Evolutionary conservation across 2,888 invertebrate genomes (phyloP).

Genomic region (Acrobasis suavella): DNA sequence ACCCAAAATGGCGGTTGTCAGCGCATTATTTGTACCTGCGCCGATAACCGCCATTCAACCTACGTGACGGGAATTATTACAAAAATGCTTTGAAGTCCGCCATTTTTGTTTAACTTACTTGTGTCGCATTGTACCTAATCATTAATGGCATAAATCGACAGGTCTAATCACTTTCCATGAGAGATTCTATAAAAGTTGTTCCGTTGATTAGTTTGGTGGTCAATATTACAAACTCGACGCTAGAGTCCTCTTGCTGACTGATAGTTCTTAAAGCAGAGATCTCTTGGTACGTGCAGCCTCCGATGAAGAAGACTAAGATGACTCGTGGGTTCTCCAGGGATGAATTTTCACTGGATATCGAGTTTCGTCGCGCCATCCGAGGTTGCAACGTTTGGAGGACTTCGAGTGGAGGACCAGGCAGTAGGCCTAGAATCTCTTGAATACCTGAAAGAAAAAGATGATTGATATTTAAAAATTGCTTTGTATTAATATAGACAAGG

Average conservation of each 20-base stretch:
- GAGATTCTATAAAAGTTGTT: constrained; percentile 89
- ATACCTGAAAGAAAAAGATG: constrained; percentile 76
- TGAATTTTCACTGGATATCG: constrained; percentile 83
- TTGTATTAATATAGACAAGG: too few relatives aligned
- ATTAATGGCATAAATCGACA: too few relatives aligned
- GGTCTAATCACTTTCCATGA: constrained; percentile 81
- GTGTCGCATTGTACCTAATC: too few relatives aligned
- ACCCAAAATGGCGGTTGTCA: too few relatives aligned
- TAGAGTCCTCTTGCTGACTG: constrained; percentile 89
- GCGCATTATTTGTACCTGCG: too few relatives aligned
- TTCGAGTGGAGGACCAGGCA: constrained; percentile 91
- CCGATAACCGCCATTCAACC: too few relatives aligned
- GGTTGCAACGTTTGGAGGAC: constrained; percentile 84
- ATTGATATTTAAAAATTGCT: too few relatives aligned
- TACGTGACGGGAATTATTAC: too few relatives aligned
- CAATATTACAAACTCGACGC: constrained; percentile 94
- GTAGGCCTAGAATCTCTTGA: constrained; percentile 90
- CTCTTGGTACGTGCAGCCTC: constrained; percentile 98
- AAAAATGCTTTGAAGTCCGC: too few relatives aligned
- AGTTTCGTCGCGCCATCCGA: constrained; percentile 80
- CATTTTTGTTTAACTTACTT: too few relatives aligned
- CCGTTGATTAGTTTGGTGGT: constrained; percentile 97
- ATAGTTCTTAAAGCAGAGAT: constrained; percentile 89
- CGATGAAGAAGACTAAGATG: constrained; percentile 96
- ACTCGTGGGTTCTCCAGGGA: constrained; percentile 85